Percentiles rank a stretch among this genome's conserved stretches.
These are phyloP conservation scores for Cisticola juncidis DNA, from an alignment of 2,113 vertebrate species.

Conservation along the genomic window DNA sequence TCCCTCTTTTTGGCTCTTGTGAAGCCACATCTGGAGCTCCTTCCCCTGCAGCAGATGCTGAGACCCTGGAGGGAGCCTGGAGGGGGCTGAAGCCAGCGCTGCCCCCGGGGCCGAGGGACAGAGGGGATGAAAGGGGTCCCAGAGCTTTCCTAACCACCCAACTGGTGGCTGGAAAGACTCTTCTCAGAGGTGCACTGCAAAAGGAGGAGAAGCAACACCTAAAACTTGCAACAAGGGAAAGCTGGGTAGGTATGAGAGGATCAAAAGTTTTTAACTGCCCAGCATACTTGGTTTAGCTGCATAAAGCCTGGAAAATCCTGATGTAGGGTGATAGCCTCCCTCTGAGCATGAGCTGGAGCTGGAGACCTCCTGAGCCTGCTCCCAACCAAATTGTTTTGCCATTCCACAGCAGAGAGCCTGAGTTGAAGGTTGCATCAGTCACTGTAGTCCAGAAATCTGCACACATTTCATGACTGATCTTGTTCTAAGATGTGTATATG, in stretches of 20 bases:
- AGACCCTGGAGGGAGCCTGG: not conserved
- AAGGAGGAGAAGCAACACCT: not conserved
- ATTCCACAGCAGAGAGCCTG: not conserved
- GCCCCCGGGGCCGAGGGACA: fast-evolving
- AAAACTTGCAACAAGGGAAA: not conserved
- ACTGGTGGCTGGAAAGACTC: not conserved
- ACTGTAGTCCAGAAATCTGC: not conserved
- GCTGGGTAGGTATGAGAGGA: not conserved
- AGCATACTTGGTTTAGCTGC: not conserved
- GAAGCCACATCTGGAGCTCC: conserved; percentile 49
- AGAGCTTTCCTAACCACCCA: not conserved
- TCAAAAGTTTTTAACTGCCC: not conserved
- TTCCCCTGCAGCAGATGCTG: not conserved
- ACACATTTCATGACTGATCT: not conserved
- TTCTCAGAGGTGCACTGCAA: not conserved
- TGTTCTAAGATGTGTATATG: not conserved
- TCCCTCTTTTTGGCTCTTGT: conserved; percentile 17
- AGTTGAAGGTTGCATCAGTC: not conserved
- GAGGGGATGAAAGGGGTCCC: not conserved
- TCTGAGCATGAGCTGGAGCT: not conserved
- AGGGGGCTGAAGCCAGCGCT: not conserved
- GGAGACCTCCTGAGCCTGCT: not conserved
- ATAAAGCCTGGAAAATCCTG: not conserved
- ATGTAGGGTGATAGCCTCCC: not conserved
- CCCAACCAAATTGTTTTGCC: not conserved